These are phyloP conservation scores for Rhopalosiphum nymphaeae DNA, from an alignment of 2,888 invertebrate species.

Conservation along the genomic window DNA sequence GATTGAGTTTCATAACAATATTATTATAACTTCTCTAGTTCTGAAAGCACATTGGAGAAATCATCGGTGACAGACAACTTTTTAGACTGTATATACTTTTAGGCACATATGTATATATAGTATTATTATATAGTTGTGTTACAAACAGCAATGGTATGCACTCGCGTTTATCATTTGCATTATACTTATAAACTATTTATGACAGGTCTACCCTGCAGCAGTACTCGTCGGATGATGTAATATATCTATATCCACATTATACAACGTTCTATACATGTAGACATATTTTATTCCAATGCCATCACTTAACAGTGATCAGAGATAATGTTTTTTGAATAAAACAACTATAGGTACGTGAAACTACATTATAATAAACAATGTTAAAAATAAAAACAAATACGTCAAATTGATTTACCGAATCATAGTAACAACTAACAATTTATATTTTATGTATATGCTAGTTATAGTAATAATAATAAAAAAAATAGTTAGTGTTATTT, in stretches of 20 bases:
- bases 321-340: background rate
- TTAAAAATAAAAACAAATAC: too few species aligned
- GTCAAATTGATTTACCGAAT: too few species aligned
- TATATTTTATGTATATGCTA: too few species aligned
- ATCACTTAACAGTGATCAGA: background rate
- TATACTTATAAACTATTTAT: background rate
- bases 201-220: background rate
- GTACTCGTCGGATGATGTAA: background rate
- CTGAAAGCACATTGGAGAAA: background rate
- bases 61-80: background rate
- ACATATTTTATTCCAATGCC: background rate
- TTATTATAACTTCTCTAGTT: background rate
- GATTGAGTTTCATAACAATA: conserved; percentile 17
- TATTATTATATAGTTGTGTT: background rate
- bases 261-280: background rate
- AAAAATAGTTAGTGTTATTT: too few species aligned
- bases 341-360: background rate
- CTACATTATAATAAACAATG: background rate
- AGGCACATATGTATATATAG: background rate
- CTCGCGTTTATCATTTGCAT: background rate
- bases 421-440: too few species aligned
- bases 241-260: background rate
- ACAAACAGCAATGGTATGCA: background rate
- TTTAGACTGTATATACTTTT: background rate
- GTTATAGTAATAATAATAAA: too few species aligned